Conservation (phyloP, 1,140 invertebrate species). For the Venturia canescens region DNA sequence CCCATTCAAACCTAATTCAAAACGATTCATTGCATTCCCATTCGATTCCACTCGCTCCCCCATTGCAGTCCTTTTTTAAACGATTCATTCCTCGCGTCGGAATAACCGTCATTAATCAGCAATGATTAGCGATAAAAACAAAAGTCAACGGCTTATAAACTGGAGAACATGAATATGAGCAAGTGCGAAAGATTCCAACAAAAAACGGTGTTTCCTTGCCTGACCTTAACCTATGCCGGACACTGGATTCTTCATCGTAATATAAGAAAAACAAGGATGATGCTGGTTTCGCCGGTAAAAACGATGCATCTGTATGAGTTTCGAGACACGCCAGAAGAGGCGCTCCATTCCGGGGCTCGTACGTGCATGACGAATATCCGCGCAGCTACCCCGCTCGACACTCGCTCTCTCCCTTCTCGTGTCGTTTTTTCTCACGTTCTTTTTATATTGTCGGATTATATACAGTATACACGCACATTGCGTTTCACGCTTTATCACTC, state of each 20-base stretch:
- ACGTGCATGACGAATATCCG: slow-evolving; percentile 11
- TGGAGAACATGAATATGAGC: too few species aligned
- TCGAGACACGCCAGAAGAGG: neutral
- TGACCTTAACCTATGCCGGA: too few species aligned
- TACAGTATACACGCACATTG: slow-evolving; percentile 60
- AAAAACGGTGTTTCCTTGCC: too few species aligned
- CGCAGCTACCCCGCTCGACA: slow-evolving; percentile 43
- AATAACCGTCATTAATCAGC: too few species aligned
- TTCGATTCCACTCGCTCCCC: too few species aligned
- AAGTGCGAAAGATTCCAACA: too few species aligned
- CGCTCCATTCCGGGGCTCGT: slow-evolving; percentile 46
- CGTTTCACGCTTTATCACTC: slow-evolving; percentile 71
- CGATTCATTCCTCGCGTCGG: too few species aligned
- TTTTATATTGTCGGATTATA: slow-evolving; percentile 61
- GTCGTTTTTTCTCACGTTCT: slow-evolving; percentile 11
- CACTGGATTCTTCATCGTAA: neutral
- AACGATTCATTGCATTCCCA: too few species aligned
- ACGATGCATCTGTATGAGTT: neutral
- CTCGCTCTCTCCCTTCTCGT: slow-evolving; percentile 23
- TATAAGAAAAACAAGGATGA: neutral
- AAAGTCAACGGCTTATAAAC: too few species aligned
- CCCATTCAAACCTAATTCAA: too few species aligned
- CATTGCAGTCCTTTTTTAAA: too few species aligned
- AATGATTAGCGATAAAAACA: too few species aligned
- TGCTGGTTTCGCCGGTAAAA: neutral